Conservation (phyloP, 2,797 vertebrate species). For the Takifugu ocellatus region DNA sequence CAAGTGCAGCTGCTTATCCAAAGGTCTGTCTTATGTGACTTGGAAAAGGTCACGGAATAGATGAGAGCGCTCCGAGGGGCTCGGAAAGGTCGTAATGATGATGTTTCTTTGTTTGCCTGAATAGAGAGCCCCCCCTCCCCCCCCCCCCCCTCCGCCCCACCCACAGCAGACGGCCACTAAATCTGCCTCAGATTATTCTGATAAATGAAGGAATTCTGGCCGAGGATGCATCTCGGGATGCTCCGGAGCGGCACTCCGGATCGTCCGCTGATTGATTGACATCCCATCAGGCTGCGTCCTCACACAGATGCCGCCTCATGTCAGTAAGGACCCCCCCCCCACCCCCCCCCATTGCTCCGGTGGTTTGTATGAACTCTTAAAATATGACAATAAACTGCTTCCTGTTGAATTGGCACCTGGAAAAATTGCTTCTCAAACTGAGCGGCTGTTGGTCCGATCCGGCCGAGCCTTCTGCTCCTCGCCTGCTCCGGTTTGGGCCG, state of each 20-base stretch:
- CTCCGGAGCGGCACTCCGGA: slow-evolving; percentile 18
- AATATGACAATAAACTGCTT: slow-evolving; percentile 21
- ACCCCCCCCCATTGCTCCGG: slow-evolving; percentile 40
- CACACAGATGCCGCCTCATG: slow-evolving; percentile 62
- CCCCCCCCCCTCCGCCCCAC: slow-evolving; percentile 2
- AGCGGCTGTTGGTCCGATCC: slow-evolving; percentile 11
- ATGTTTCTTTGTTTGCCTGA: slow-evolving; percentile 8
- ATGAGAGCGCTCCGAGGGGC: slow-evolving; percentile 28
- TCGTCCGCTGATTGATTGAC: slow-evolving; percentile 64
- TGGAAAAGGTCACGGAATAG: slow-evolving; percentile 43
- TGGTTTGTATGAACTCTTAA: slow-evolving; percentile 38
- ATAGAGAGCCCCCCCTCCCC: slow-evolving; percentile 18
- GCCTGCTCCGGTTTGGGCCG: slow-evolving; percentile 16
- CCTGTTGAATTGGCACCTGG: slow-evolving; percentile 10
- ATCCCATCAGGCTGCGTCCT: slow-evolving; percentile 64
- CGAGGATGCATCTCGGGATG: slow-evolving; percentile 47
- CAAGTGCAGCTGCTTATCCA: slow-evolving; percentile 8
- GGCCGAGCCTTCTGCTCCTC: slow-evolving; percentile 15
- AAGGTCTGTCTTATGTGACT: slow-evolving; percentile 33
- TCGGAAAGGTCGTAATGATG: slow-evolving; percentile 36
- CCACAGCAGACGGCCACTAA: slow-evolving; percentile 2
- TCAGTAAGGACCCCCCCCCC: slow-evolving; percentile 50
- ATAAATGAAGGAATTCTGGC: slow-evolving; percentile 47
- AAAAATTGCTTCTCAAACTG: slow-evolving; percentile 7
- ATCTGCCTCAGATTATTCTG: slow-evolving; percentile 34